Evolutionary conservation across 2,113 vertebrate species (phyloP), one percentile per base, ranked within the genome.

Genomic region (Tringa solitaria): DNA sequence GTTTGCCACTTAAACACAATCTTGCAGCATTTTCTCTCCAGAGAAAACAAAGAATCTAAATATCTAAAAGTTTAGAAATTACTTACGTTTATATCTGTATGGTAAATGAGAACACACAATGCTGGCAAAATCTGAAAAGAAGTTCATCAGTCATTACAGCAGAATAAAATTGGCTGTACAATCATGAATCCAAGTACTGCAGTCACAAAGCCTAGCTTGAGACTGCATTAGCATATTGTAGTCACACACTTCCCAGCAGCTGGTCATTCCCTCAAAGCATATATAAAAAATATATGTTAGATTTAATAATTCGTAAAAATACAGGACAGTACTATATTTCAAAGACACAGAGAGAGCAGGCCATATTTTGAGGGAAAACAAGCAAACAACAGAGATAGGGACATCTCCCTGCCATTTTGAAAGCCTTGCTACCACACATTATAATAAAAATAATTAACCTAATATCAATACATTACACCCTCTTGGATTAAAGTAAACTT

Each of bases 1-100:
- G 20, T 54, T 84, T 48, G 57, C 20, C 30, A 75, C 43, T 65
- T 67, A 57, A 93, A 85, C 14, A 60, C 32, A 93, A 81, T 54
- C 46, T 32, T 61, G n/a, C 12, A 85, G 70, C 45, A 86, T 72
- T 86, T 63, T 85, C n/a, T 74, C 68, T 68, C 23, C 30, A 78
- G 24, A 75, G 43, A 64, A 87, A 89, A 75, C 15, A 43, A 77
- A 79, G 16, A 57, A 69, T 76, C 26, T 53, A 50, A 92, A 23
- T 61, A 72, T 54, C 18, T 41, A 76, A 53, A 82, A 56, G 22
- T 89, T 80, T 4, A 68, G 50, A 82, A 87, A 70, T 93, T 98
- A 99, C 99, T 99, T 98, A 99, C 99, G 43, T 99, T 99, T 97
- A 99, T 99, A 97, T 99, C 99, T 37, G 99, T 99, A 97, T 99